These are phyloP conservation scores for Corythaixoides concolor DNA, from an alignment of 2,113 vertebrate species.

Conservation along the genomic window DNA sequence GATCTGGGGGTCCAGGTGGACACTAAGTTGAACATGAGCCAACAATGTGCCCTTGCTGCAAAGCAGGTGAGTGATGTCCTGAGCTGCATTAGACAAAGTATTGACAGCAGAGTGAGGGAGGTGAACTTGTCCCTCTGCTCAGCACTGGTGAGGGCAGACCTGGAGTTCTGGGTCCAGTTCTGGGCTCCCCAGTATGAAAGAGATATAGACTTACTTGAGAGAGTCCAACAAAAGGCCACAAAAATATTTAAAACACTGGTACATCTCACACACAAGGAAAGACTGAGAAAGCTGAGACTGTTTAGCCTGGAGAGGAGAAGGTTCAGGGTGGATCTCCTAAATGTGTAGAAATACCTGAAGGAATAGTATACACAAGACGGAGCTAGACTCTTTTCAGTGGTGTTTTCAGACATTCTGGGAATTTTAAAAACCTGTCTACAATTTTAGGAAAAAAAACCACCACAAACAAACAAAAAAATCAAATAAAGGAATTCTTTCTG, in stretches of 20 bases:
- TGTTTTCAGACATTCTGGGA: background rate
- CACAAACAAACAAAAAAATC: fast-evolving
- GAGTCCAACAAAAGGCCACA: background rate
- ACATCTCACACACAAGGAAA: background rate
- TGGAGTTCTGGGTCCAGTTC: background rate
- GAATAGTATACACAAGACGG: background rate
- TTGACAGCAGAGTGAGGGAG: background rate
- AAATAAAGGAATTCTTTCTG: fast-evolving
- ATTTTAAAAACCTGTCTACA: background rate
- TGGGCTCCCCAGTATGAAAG: background rate
- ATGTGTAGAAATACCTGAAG: background rate
- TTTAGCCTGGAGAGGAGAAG: background rate
- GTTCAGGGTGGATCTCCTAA: background rate
- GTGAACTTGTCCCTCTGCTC: background rate
- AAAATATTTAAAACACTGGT: background rate
- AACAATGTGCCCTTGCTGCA: background rate
- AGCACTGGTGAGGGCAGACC: background rate
- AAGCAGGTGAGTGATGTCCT: fast-evolving
- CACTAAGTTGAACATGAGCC: background rate
- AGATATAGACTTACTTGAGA: background rate
- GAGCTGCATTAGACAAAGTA: background rate
- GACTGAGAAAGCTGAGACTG: background rate
- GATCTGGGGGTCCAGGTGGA: background rate
- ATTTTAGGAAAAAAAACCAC: background rate
- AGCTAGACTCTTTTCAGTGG: background rate